Conservation (phyloP, 2,113 vertebrate genomes). For the Melanotaenia duboulayi region DNA sequence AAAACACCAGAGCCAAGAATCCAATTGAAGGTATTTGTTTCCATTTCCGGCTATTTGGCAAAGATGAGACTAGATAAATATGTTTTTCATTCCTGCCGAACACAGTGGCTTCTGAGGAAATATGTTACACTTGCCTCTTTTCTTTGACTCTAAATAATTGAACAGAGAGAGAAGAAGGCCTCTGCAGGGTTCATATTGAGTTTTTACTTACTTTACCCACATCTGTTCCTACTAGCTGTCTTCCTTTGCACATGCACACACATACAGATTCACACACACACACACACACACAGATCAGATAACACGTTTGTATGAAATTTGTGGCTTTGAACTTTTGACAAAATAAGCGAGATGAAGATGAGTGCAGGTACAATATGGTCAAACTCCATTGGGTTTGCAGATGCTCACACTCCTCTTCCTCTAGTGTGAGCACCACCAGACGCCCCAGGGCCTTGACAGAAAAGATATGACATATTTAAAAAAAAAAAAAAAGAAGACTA, state of each 20-base stretch:
- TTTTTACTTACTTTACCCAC: slow-evolving; percentile 74
- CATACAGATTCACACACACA: slow-evolving; percentile 27
- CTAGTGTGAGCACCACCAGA: slow-evolving; percentile 50
- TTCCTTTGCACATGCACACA: slow-evolving; percentile 44
- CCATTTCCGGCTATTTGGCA: slow-evolving; percentile 79
- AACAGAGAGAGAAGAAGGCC: slow-evolving; percentile 78
- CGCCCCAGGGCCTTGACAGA: slow-evolving; percentile 81
- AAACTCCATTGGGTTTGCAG: slow-evolving; percentile 76
- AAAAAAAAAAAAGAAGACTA: slow-evolving; percentile 49
- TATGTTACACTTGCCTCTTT: slow-evolving; percentile 69
- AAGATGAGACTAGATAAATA: slow-evolving; percentile 80
- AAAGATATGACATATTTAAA: slow-evolving; percentile 71
- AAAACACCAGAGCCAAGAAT: slow-evolving; percentile 63
- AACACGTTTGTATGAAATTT: slow-evolving; percentile 61
- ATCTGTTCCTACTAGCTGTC: slow-evolving; percentile 67
- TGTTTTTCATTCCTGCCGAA: slow-evolving; percentile 72
- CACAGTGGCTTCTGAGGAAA: slow-evolving; percentile 73
- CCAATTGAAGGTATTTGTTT: slow-evolving; percentile 79
- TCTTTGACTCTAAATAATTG: slow-evolving; percentile 85
- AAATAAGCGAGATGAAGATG: slow-evolving; percentile 60
- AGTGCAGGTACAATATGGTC: slow-evolving; percentile 78
- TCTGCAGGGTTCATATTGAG: slow-evolving; percentile 79
- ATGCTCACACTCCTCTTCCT: slow-evolving; percentile 64
- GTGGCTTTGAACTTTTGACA: slow-evolving; percentile 74
- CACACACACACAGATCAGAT: slow-evolving; percentile 51